Percentiles rank a stretch among this genome's conserved stretches.
Evolutionary conservation across 2,113 vertebrate species (phyloP).

Genomic region (Atlantisia rogersi): DNA sequence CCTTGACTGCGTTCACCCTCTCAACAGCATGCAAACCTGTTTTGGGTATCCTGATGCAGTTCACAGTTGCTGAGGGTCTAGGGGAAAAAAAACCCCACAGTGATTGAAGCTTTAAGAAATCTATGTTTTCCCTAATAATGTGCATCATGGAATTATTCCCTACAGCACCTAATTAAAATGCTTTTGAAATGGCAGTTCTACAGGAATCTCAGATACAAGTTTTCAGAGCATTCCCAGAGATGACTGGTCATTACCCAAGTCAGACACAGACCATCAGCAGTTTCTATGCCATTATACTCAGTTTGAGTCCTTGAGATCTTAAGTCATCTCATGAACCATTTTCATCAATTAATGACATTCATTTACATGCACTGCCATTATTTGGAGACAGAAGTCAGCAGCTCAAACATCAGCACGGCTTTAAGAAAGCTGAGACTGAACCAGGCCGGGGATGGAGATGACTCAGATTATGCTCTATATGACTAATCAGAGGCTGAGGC

Average conservation of each 20-base stretch:
- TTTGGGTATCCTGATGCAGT: not conserved
- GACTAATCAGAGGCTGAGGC: not conserved
- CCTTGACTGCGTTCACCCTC: not conserved
- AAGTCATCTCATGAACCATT: not conserved
- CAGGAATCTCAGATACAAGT: not conserved
- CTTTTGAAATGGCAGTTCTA: not conserved
- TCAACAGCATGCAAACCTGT: not conserved
- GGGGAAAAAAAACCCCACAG: not conserved
- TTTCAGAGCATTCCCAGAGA: not conserved
- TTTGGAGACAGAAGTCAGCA: not conserved
- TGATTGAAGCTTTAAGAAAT: not conserved
- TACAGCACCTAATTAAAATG: not conserved
- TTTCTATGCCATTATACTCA: not conserved
- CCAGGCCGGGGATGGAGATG: not conserved
- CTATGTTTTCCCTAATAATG: not conserved
- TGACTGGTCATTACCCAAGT: not conserved
- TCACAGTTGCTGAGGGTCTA: not conserved
- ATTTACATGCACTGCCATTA: not conserved
- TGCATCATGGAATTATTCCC: not conserved
- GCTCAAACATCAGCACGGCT: not conserved
- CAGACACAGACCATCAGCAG: not conserved
- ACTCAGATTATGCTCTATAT: not conserved
- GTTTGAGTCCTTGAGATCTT: not conserved
- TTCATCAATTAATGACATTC: not conserved
- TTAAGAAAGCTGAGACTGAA: not conserved